These are phyloP conservation scores for Ifrita kowaldi DNA, from an alignment of 2,113 vertebrate genomes.

Conservation along the genomic window DNA sequence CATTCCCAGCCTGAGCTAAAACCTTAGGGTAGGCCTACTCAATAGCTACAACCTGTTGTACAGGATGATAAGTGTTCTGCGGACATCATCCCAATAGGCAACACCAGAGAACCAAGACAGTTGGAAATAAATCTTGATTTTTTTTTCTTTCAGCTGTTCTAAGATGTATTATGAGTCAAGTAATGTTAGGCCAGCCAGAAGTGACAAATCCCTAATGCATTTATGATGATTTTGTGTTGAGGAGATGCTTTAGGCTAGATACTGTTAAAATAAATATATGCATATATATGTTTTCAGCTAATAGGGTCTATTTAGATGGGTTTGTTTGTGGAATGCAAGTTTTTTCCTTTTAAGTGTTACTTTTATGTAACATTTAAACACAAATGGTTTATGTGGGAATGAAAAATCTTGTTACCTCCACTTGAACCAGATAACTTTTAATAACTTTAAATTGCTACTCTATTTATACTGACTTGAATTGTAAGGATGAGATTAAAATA, in stretches of 20 bases:
- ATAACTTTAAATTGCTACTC: conserved; percentile 5
- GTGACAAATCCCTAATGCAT: not conserved
- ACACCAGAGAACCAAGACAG: not conserved
- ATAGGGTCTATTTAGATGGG: not conserved
- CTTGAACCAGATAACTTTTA: conserved; percentile 1
- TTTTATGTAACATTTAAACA: too few relatives aligned
- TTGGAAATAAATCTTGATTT: not conserved
- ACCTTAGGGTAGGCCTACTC: fast-evolving
- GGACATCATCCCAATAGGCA: not conserved
- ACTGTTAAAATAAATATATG: not conserved
- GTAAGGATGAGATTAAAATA: conserved; percentile 4
- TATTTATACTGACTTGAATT: conserved; percentile 11
- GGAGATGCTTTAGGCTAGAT: not conserved
- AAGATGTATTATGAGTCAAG: not conserved
- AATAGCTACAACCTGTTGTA: not conserved
- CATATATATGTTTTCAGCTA: not conserved
- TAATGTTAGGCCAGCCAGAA: not conserved
- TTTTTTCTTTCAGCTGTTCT: not conserved
- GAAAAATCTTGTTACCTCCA: not conserved
- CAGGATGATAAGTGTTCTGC: fast-evolving
- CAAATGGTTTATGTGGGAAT: not conserved
- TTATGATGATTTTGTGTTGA: not conserved
- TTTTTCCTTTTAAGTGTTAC: not conserved
- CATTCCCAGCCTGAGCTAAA: not conserved
- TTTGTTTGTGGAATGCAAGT: not conserved